These are phyloP conservation scores for Microtus ochrogaster DNA, from an alignment of 2,113 vertebrate genomes.

Conservation along the genomic window DNA sequence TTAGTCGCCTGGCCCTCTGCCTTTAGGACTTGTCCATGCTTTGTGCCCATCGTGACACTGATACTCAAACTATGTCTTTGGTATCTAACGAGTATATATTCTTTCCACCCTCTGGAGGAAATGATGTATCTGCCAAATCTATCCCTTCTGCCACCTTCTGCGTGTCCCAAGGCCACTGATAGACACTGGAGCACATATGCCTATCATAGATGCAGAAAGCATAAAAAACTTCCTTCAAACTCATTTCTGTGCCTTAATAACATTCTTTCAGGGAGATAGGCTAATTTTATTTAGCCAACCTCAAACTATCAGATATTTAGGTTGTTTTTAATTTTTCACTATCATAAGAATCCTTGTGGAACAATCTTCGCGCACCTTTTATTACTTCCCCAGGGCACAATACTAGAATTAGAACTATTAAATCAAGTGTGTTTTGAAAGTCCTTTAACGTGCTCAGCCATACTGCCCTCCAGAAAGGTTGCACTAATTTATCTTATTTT, in stretches of 20 bases:
- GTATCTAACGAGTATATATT: not conserved
- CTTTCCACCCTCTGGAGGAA: not conserved
- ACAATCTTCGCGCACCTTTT: slow-evolving; percentile 18
- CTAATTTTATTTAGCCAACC: slow-evolving; percentile 8
- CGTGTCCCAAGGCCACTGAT: not conserved
- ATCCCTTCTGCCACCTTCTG: not conserved
- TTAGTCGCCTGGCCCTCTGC: not conserved
- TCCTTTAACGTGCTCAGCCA: slow-evolving; percentile 22
- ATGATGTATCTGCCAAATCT: not conserved
- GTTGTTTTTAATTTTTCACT: slow-evolving; percentile 40
- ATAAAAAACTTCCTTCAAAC: not conserved
- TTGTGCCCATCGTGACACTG: not conserved
- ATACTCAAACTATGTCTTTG: not conserved
- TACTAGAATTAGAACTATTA: not conserved
- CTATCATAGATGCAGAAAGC: not conserved
- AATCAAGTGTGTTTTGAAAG: not conserved
- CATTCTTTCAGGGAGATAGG: not conserved
- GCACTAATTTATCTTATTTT: slow-evolving; percentile 30
- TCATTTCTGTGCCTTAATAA: slow-evolving; percentile 9
- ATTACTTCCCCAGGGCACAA: slow-evolving; percentile 35
- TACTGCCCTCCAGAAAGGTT: slow-evolving; percentile 21
- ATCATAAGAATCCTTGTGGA: not conserved
- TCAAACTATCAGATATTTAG: slow-evolving; percentile 26
- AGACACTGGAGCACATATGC: not conserved
- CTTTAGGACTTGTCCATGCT: not conserved